Conservation (phyloP, 2,113 vertebrate species). For the Romanogobio albipinnatus region DNA sequence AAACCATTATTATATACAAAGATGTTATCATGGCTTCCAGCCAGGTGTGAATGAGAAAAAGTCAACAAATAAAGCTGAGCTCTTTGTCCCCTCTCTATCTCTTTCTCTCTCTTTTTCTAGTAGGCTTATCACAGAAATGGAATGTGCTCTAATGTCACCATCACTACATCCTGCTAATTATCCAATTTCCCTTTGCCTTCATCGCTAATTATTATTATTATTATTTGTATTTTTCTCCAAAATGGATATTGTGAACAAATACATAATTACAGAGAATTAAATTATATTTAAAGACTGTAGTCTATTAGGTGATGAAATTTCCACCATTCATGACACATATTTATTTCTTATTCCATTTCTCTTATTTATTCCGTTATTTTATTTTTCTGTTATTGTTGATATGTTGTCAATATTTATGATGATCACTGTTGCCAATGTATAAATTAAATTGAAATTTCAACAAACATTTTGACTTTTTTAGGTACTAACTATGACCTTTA, state of each 20-base stretch:
- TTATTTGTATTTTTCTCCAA: not conserved
- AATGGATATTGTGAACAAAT: conserved; percentile 57
- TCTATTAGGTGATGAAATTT: not conserved
- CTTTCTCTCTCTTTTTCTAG: conserved; percentile 55
- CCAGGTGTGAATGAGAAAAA: conserved; percentile 69
- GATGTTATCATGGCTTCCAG: conserved; percentile 70
- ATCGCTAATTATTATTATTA: conserved; percentile 55
- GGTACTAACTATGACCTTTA: no score
- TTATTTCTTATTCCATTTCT: not conserved
- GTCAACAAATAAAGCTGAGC: conserved; percentile 19
- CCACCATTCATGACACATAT: not conserved
- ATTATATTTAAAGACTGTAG: not conserved
- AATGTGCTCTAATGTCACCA: conserved; percentile 56
- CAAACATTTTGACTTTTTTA: no score
- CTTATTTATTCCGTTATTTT: not conserved
- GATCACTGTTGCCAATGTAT: no score
- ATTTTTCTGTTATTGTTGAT: not conserved
- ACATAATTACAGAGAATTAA: not conserved
- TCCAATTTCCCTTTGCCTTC: conserved; percentile 63
- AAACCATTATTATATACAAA: conserved; percentile 71
- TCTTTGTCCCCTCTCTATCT: conserved; percentile 43
- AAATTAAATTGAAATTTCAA: no score
- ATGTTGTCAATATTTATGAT: not conserved
- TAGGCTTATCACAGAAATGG: conserved; percentile 64
- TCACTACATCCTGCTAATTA: conserved; percentile 66